These are phyloP conservation scores for Ctenomys sociabilis DNA, from an alignment of 2,113 vertebrate species.

Conservation along the genomic window DNA sequence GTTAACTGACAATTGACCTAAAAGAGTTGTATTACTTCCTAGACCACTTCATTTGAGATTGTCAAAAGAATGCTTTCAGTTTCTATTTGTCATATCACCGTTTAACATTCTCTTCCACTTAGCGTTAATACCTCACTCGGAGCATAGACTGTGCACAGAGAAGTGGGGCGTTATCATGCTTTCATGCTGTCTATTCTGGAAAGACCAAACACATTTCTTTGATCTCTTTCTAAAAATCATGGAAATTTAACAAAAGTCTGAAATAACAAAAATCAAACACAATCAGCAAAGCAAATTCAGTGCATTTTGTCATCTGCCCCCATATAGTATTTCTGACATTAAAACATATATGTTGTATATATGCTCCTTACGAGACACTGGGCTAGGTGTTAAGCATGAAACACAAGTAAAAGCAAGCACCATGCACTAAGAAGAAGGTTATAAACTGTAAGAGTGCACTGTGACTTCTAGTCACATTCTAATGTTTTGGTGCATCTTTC, in stretches of 20 bases:
- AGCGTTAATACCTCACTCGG: not conserved
- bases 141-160: not conserved
- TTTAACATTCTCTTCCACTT: not conserved
- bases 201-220: not conserved
- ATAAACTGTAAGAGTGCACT: not conserved
- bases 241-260: not conserved
- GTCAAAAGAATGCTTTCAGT: not conserved
- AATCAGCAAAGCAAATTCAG: not conserved
- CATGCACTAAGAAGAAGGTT: not conserved
- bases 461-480: not conserved
- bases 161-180: not conserved
- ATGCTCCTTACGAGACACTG: not conserved
- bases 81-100: not conserved
- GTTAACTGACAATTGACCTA: not conserved
- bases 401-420: not conserved
- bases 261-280: not conserved
- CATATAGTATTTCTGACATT: not conserved
- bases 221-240: constrained; percentile 5
- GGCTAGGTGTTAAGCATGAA: not conserved
- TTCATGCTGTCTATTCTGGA: not conserved
- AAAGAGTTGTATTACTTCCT: not conserved
- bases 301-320: not conserved
- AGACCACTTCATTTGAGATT: not conserved
- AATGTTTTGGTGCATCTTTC: not conserved
- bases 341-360: not conserved